These are phyloP conservation scores for Sisyra terminalis DNA, from an alignment of 2,888 invertebrate species.

Conservation along the genomic window DNA sequence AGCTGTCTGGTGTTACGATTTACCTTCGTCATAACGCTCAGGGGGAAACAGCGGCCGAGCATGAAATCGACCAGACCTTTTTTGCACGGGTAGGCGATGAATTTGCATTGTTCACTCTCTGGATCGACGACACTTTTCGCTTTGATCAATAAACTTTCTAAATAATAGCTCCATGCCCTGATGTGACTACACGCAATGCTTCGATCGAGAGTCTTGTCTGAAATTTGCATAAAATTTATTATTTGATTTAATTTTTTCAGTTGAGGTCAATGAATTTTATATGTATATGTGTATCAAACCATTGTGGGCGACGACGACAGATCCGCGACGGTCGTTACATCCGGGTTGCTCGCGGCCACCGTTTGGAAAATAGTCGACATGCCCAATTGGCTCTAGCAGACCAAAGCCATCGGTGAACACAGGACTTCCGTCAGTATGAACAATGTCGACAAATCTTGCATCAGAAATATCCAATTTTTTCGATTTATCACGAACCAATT, in stretches of 20 bases:
- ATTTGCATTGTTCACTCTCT: conserved; percentile 25
- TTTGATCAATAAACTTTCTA: conserved; percentile 30
- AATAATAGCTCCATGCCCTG: conserved; percentile 34
- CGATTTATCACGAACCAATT: conserved; percentile 33
- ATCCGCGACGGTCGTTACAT: conserved; percentile 34
- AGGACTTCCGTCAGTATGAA: conserved; percentile 45
- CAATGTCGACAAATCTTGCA: conserved; percentile 47
- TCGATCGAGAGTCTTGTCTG: conserved; percentile 24
- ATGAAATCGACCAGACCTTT: conserved; percentile 30
- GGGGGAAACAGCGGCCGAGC: conserved; percentile 35
- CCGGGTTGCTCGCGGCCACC: conserved; percentile 43
- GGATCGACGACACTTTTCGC: conserved; percentile 11
- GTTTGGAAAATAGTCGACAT: conserved; percentile 42
- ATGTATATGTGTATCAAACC: conserved; percentile 23
- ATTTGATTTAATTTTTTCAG: background rate
- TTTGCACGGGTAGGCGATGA: conserved; percentile 34
- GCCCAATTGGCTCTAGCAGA: conserved; percentile 37
- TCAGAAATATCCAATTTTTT: conserved; percentile 41
- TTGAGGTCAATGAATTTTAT: background rate
- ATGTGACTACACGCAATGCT: conserved; percentile 39
- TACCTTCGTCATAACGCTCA: conserved; percentile 19
- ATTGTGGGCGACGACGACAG: conserved; percentile 36
- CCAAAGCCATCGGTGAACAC: conserved; percentile 42
- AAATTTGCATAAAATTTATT: background rate
- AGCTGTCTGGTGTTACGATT: background rate